Conservation (phyloP, 2,797 vertebrate species). For the Acropternis orthonyx region DNA sequence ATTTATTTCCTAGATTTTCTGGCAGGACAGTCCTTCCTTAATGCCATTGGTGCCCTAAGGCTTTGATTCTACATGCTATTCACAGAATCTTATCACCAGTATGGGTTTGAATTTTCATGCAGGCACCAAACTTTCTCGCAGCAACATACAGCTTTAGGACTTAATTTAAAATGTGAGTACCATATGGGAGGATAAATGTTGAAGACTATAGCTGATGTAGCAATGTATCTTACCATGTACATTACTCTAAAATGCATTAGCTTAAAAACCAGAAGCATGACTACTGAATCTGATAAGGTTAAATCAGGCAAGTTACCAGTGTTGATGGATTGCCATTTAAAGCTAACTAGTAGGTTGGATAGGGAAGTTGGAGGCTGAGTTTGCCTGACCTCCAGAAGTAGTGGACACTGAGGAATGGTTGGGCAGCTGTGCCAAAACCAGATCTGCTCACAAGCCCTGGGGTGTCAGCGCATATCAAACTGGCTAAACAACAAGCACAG, state of each 20-base stretch:
- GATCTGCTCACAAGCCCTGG: background rate
- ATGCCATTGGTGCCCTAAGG: background rate
- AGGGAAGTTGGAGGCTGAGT: background rate
- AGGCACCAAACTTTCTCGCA: background rate
- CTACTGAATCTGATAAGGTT: background rate
- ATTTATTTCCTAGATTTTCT: background rate
- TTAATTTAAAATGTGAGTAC: background rate
- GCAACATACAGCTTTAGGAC: background rate
- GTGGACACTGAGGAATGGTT: background rate
- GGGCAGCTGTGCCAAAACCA: background rate
- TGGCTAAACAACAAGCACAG: background rate
- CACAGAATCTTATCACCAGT: background rate
- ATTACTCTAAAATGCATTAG: background rate
- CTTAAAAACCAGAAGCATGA: background rate
- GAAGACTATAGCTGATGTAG: background rate
- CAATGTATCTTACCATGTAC: background rate
- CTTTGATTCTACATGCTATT: background rate
- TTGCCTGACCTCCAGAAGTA: background rate
- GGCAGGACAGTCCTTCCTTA: background rate
- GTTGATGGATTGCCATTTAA: background rate
- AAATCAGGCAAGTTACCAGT: background rate
- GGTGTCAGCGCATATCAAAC: background rate
- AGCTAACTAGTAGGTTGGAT: background rate
- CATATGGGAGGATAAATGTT: background rate
- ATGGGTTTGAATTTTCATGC: background rate